phyloP scores from a whole-genome alignment of 1,140 invertebrate genomes.

The Mactra quadrangularis region DNA sequence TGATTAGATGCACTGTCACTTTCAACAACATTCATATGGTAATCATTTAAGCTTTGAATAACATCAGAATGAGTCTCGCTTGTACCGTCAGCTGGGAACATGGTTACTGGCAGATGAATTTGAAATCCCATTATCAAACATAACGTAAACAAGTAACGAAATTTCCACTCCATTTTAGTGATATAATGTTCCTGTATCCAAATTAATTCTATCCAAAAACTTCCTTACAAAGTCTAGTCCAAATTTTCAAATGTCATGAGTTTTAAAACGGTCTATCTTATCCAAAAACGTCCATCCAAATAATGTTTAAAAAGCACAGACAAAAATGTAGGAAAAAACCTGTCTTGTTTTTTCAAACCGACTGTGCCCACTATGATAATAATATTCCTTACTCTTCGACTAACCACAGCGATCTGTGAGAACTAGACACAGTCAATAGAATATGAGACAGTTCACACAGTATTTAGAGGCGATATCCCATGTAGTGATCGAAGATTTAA shows the following conservation, averaged over 20 bases:
- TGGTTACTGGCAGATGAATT: slow-evolving; percentile 44
- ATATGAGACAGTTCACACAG: background rate
- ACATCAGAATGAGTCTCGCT: background rate
- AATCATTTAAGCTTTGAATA: background rate
- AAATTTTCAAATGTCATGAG: background rate
- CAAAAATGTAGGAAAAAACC: too few relatives aligned
- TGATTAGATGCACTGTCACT: background rate
- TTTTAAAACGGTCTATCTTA: background rate
- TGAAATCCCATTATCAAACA: slow-evolving; percentile 45
- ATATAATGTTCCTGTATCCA: background rate
- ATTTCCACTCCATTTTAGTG: slow-evolving; percentile 25
- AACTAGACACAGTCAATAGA: too few relatives aligned
- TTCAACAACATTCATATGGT: background rate
- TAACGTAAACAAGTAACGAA: slow-evolving; percentile 31
- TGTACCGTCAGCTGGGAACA: slow-evolving; percentile 27
- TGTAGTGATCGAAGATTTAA: slow-evolving; percentile 29
- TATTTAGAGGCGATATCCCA: slow-evolving; percentile 11
- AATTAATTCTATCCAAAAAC: background rate
- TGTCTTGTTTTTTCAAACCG: too few relatives aligned
- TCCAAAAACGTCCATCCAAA: too few relatives aligned
- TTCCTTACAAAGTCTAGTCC: background rate
- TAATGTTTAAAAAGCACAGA: too few relatives aligned
- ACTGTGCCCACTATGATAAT: too few relatives aligned
- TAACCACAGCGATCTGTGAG: too few relatives aligned
- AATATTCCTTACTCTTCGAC: too few relatives aligned